Conservation (phyloP, 2,113 vertebrate species). For the Rousettus leschenaultii region DNA sequence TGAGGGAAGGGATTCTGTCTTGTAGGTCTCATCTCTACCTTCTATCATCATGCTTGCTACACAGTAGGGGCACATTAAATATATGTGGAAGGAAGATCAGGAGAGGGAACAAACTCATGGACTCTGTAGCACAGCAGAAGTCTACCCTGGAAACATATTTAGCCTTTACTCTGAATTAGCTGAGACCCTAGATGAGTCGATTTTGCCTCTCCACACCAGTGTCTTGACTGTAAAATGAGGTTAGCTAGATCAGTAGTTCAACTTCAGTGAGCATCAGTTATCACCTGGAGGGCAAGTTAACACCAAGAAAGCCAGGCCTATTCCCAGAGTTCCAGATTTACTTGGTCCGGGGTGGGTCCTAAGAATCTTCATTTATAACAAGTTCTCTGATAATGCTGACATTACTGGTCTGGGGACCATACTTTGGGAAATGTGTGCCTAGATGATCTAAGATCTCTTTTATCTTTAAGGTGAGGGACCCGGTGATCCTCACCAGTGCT, state of each 20-base stretch:
- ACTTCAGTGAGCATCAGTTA: neutral
- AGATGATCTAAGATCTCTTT: neutral
- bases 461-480: neutral
- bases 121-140: neutral
- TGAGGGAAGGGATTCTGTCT: neutral
- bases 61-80: neutral
- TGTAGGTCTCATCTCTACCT: neutral
- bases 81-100: neutral
- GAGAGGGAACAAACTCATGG: neutral
- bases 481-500: neutral
- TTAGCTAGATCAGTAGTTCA: neutral
- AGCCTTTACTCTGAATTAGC: neutral
- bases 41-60: neutral
- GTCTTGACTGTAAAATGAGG: neutral
- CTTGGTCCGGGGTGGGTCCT: neutral
- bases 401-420: neutral
- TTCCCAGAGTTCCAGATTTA: neutral
- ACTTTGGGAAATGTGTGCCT: neutral
- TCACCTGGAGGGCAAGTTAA: neutral
- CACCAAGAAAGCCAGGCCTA: neutral
- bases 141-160: neutral
- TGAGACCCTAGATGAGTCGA: neutral
- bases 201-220: neutral
- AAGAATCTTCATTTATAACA: neutral
- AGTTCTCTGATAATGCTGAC: neutral